These are phyloP conservation scores for Spheniscus humboldti DNA, from an alignment of 2,797 vertebrate species.

Conservation along the genomic window DNA sequence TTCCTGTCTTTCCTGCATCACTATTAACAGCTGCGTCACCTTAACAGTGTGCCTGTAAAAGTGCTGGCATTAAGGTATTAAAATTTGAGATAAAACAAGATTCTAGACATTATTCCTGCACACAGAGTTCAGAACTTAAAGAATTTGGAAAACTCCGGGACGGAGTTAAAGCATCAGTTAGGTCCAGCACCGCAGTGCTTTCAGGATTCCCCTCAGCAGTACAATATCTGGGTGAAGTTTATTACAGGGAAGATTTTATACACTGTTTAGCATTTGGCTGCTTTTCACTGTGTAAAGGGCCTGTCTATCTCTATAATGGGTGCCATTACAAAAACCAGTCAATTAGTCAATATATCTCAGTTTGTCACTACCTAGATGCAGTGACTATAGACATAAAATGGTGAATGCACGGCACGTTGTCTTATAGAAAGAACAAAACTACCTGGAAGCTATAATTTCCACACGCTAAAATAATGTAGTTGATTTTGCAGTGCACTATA, in stretches of 20 bases:
- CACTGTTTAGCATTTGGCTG: background rate
- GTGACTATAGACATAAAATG: background rate
- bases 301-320: background rate
- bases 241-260: background rate
- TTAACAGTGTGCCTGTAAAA: background rate
- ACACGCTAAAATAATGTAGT: rapidly evolving
- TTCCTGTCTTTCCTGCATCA: background rate
- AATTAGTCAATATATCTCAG: background rate
- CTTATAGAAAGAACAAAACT: background rate
- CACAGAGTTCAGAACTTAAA: background rate
- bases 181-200: background rate
- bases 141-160: background rate
- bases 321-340: background rate
- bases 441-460: background rate
- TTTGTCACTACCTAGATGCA: background rate
- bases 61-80: background rate
- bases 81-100: background rate
- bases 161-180: background rate
- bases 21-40: background rate
- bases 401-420: rapidly evolving
- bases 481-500: background rate
- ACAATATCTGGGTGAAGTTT: background rate
- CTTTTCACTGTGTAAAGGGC: background rate
- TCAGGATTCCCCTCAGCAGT: background rate
- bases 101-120: background rate